A percentile compares a stretch with the other conserved stretches of the same genome.
These are phyloP conservation scores for Rugalucina vietnamica DNA, from an alignment of 2,888 invertebrate species.

Conservation along the genomic window DNA sequence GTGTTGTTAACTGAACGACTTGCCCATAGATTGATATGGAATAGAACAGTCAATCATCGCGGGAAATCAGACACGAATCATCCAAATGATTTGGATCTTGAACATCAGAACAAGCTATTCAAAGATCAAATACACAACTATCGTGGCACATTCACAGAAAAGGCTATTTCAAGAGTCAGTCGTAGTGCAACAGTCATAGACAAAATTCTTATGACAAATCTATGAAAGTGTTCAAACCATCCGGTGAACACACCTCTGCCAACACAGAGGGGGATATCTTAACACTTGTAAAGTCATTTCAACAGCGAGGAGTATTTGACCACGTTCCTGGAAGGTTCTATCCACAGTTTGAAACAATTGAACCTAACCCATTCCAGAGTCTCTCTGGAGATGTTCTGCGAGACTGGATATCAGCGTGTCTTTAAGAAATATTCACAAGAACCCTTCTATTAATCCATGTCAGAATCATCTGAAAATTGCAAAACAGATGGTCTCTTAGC, in stretches of 20 bases:
- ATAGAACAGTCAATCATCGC: conserved; percentile 50
- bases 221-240: not conserved
- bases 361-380: conserved; percentile 2
- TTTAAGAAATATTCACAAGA: conserved; percentile 15
- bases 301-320: conserved; percentile 15
- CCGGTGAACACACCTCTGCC: conserved; percentile 29
- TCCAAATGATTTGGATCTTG: conserved; percentile 56
- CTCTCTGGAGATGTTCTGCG: conserved; percentile 24
- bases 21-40: conserved; percentile 52
- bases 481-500: not conserved
- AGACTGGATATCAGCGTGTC: conserved; percentile 23
- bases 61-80: conserved; percentile 43
- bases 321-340: conserved; percentile 28
- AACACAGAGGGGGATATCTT: conserved; percentile 19
- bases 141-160: conserved; percentile 48
- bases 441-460: conserved; percentile 26
- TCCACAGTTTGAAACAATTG: conserved; percentile 3
- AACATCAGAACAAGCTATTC: conserved; percentile 52
- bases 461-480: conserved; percentile 2
- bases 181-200: not conserved
- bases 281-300: conserved; percentile 8
- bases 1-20: conserved; percentile 38
- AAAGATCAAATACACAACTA: conserved; percentile 49
- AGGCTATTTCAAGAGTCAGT: conserved; percentile 45
- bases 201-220: conserved; percentile 10